Base-by-base conservation (phyloP, 2,113 vertebrate species). In the Recurvirostra avosetta region DNA sequence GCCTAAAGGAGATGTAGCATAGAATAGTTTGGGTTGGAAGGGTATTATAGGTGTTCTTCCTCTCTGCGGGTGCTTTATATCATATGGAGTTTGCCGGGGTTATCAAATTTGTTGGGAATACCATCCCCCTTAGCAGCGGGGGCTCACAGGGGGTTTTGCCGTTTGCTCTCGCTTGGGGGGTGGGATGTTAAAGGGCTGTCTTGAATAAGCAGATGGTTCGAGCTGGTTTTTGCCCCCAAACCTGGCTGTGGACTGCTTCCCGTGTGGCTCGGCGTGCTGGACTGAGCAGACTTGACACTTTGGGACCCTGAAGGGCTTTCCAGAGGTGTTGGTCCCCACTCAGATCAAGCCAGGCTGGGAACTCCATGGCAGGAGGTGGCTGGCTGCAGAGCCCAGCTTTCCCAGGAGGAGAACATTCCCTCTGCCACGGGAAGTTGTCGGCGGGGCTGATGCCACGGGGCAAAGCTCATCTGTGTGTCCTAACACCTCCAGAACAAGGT, bases 381-480 rank as follows among this genome's bases (percentile, higher is more conserved):
- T 0, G 5, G 26, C 14, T 45, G 45, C 1, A 0, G 36, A 83
- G 9, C 11, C 5, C 9, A 9, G 13, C 18, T 45, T 32, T 65
- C 27, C 71, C 0, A 1, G 56, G 36, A 45, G 45, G 11, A 77
- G 22, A 70, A 13, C 5, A 3, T 25, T 23, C 47, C 23, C 15
- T 26, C 6, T 66, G 47, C 68, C 0, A 0, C 0, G 2, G 66
- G 55, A 47, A 8, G 11, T 43, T 29, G 32, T 19, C 1, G 3
- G 7, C 15, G 41, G 36, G 58, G 66, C 66, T 41, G 70, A 2
- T 16, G 26, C 70, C 29, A 4, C 3, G 15, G 41, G 40, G 27
- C 23, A 20, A 15, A 58, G 16, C 73, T 76, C 6, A 2, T 29
- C 34, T 76, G 19, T 30, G n/a, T 2, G 1, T 45, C 59, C 52